Evolutionary conservation across 2,113 vertebrate genomes (phyloP).

Genomic region (Pandion haliaetus): DNA sequence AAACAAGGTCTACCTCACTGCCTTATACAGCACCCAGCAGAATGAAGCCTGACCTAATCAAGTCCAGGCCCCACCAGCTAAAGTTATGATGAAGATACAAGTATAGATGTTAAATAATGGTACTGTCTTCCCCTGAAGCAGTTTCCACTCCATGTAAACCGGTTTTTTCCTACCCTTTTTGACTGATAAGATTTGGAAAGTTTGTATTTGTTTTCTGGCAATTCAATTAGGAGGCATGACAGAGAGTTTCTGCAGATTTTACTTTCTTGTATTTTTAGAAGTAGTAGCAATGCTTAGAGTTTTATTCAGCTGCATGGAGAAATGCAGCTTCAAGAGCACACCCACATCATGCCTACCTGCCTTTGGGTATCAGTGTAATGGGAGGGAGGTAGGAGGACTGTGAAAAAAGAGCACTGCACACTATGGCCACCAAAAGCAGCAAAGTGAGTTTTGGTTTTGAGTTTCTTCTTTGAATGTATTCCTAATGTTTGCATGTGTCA

Average conservation of each 20-base stretch:
- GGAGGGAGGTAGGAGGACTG: not conserved
- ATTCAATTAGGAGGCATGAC: not conserved
- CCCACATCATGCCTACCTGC: not conserved
- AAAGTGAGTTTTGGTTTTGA: not conserved
- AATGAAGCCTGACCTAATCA: not conserved
- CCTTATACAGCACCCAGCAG: not conserved
- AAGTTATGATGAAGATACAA: not conserved
- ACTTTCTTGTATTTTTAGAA: not conserved
- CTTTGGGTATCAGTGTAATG: not conserved
- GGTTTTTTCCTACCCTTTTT: not conserved
- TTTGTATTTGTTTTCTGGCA: not conserved
- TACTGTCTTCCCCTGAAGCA: not conserved
- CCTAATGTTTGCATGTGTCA: not conserved
- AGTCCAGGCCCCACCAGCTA: not conserved
- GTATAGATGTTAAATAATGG: not conserved
- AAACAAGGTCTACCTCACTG: not conserved
- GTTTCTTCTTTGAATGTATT: not conserved
- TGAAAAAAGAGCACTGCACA: not conserved
- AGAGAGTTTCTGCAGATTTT: not conserved
- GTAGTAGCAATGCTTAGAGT: not conserved
- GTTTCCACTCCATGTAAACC: not conserved
- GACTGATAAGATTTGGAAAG: not conserved
- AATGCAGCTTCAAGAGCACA: not conserved
- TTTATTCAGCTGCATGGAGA: not conserved
- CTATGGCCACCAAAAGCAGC: not conserved